Base-by-base conservation (phyloP, 2,113 vertebrate species). In the Tenebrosternarchus preto region DNA sequence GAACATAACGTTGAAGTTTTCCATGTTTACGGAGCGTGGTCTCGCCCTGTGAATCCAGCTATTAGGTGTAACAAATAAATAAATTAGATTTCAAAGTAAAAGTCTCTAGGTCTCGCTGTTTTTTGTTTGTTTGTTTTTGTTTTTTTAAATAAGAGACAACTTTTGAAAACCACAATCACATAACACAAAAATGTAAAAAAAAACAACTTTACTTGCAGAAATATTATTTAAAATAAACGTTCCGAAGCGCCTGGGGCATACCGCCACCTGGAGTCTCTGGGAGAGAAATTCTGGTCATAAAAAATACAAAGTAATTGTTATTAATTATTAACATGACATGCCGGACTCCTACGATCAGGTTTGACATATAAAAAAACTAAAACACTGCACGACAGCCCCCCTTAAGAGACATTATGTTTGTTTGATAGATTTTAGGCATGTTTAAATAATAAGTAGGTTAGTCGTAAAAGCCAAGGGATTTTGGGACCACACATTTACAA, bases 391-490 rank as follows among this genome's bases (percentile, higher is more conserved):
- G 31, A 12, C 7, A 46, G 43, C 5, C 43, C 43, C 5, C 43
- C 5, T 46, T 9, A 46, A 64, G 66, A 70, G 77, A 6, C 53
- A n/a, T 56, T 20, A 9, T 59, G 64, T 1, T 27, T 69, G 24
- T 63, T 79, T 63, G 46, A 27, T 59, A 36, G 36, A 24, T 63
- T 50, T 68, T 43, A 57, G 57, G 31, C 4, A 16, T 11, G 15
- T 36, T 66, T 66, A 55, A n/a, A 39, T 57, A 9, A 63, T 24
- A 33, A 64, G 27, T 36, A 36, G 11, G 11, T 46, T 64, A 55
- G 78, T 73, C 59, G 36, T 24, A 39, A 60, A 73, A 56, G 11
- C 56, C 63, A 19, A 36, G 31, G 4, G 29, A 31, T 67, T 71
- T 43, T 36, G 55, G 25, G 55, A 8, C 22, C 81, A 55, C 33